Conservation (phyloP, 2,888 invertebrate genomes). For the Lasioglossum calceatum region DNA sequence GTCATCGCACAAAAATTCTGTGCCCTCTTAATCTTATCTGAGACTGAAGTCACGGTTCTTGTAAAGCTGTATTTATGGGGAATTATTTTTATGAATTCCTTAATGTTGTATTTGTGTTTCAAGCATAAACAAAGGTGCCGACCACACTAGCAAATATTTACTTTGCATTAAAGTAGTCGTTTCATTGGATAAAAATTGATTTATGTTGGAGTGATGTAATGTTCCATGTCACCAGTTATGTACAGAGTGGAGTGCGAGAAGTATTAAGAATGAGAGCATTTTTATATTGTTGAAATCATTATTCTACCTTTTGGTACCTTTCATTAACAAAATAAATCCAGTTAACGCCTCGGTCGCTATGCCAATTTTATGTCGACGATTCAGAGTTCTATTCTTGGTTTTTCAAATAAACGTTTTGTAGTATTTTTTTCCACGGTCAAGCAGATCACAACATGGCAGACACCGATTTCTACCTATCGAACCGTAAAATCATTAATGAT, state of each 20-base stretch:
- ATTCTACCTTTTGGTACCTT: not conserved
- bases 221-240: no score
- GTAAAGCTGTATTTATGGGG: not conserved
- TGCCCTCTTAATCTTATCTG: not conserved
- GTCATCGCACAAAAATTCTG: not conserved
- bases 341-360: no score
- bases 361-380: not conserved
- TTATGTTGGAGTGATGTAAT: no score
- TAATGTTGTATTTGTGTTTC: not conserved
- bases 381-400: not conserved
- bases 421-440: not conserved
- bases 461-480: conserved; percentile 56
- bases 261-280: not conserved
- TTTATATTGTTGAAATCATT: not conserved
- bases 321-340: no score
- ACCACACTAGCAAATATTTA: no score
- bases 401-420: not conserved
- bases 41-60: not conserved
- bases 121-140: no score
- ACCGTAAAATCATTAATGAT: conserved; percentile 74
- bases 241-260: no score
- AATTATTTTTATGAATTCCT: not conserved
- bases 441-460: not conserved
- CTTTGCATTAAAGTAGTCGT: no score
- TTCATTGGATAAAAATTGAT: no score